These are phyloP conservation scores for Poecilia latipinna DNA, from an alignment of 2,113 vertebrate species.

Conservation along the genomic window DNA sequence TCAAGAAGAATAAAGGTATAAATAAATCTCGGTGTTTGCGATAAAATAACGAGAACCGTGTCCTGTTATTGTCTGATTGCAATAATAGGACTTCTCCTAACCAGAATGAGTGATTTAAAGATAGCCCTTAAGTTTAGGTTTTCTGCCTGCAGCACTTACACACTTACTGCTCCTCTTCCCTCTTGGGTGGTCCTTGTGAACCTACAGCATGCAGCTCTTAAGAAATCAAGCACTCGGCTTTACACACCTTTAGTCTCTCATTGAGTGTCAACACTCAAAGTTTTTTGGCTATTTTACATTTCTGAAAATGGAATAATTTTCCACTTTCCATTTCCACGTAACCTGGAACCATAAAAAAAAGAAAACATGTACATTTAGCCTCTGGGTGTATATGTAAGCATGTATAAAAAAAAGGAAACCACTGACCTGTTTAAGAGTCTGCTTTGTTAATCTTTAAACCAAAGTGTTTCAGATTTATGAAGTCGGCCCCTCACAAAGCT, in stretches of 20 bases:
- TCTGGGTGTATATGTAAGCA: not conserved
- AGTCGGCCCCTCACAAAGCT: constrained; percentile 28
- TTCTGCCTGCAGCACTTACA: not conserved
- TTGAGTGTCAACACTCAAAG: constrained; percentile 30
- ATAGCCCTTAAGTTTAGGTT: not conserved
- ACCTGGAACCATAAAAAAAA: not conserved
- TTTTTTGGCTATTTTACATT: not conserved
- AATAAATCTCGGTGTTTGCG: not conserved
- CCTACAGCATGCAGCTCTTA: constrained; percentile 8
- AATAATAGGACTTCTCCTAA: not conserved
- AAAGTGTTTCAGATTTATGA: constrained; percentile 21
- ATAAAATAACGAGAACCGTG: not conserved
- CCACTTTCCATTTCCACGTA: not conserved
- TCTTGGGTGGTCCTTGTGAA: constrained; percentile 52
- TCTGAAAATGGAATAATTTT: not conserved
- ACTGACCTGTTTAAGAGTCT: constrained; percentile 28
- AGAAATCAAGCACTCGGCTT: constrained; percentile 15
- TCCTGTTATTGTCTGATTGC: not conserved
- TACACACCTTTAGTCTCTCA: constrained; percentile 16
- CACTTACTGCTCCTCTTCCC: not conserved
- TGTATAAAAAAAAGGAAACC: constrained; percentile 6
- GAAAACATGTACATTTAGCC: not conserved
- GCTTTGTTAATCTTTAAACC: constrained; percentile 25
- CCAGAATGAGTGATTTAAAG: constrained; percentile 15
- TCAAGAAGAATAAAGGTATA: not conserved